Evolutionary conservation across 2,888 invertebrate genomes (phyloP).

Genomic region (Metacarcinus magister): DNA sequence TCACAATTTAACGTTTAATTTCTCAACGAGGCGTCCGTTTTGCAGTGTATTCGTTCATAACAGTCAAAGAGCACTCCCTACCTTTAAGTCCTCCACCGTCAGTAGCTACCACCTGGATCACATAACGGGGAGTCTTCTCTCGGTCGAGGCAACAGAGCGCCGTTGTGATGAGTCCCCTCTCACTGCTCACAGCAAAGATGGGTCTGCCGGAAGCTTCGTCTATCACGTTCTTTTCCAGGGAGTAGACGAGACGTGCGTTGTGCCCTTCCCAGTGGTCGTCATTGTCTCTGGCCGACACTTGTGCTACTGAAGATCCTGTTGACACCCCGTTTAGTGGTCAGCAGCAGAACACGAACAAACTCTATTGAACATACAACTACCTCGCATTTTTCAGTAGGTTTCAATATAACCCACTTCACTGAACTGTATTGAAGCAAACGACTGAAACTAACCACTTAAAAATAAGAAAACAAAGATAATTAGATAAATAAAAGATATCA

Average conservation of each 20-base stretch:
- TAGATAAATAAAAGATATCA: not conserved
- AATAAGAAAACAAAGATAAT: not conserved
- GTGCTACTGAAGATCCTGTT: conserved; percentile 84
- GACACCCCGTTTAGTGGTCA: not conserved
- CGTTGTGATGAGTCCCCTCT: conserved; percentile 85
- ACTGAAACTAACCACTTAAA: too few species aligned
- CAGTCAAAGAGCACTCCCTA: conserved; percentile 33
- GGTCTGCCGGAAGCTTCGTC: conserved; percentile 85
- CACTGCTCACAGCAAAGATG: conserved; percentile 85
- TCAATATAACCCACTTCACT: too few species aligned
- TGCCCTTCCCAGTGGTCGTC: conserved; percentile 85
- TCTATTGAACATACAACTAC: too few species aligned
- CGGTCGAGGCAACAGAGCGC: conserved; percentile 84
- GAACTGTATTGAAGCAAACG: too few species aligned
- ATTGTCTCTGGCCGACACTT: conserved; percentile 85
- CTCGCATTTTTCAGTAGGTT: too few species aligned
- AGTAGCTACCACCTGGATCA: conserved; percentile 84
- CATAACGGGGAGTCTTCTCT: conserved; percentile 84
- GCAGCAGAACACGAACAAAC: too few species aligned
- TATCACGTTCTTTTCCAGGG: conserved; percentile 84
- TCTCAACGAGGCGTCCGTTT: too few species aligned
- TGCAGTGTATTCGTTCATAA: too few species aligned
- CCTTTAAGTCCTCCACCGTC: conserved; percentile 84
- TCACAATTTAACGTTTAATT: too few species aligned
- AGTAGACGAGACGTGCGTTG: conserved; percentile 86